These are phyloP conservation scores for Parazoanthus atlanticus DNA, from an alignment of 92 coral and sea anemone genomes.

Conservation along the genomic window DNA sequence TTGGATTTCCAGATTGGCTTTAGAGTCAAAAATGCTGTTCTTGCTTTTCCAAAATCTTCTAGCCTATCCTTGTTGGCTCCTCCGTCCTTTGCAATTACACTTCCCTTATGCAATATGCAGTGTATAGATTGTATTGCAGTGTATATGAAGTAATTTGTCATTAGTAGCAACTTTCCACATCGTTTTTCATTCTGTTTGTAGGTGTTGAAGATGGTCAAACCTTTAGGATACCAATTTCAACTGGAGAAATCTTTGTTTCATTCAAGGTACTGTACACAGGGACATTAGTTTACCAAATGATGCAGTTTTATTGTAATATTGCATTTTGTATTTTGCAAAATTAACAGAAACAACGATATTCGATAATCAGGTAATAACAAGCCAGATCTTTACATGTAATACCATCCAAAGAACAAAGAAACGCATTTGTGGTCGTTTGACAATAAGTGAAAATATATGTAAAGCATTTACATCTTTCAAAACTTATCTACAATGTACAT, in stretches of 20 bases:
- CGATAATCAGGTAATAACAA: background rate
- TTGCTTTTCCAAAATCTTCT: too few relatives aligned
- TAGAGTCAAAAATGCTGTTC: too few relatives aligned
- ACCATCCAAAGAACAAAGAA: background rate
- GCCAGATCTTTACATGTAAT: background rate
- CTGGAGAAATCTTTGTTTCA: constrained; percentile 91
- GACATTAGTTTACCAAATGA: background rate
- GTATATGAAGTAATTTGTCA: background rate
- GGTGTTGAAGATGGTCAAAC: constrained; percentile 98
- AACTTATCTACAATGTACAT: too few relatives aligned
- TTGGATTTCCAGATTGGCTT: too few relatives aligned
- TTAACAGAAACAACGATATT: too few relatives aligned
- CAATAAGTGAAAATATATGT: too few relatives aligned
- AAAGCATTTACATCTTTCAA: too few relatives aligned
- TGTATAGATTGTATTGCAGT: background rate
- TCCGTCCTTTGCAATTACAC: too few relatives aligned
- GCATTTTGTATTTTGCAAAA: too few relatives aligned
- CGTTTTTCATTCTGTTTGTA: background rate
- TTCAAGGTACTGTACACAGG: constrained; percentile 64
- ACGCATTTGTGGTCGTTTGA: too few relatives aligned
- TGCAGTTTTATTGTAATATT: background rate
- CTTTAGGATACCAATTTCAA: constrained; percentile 82
- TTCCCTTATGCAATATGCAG: too few relatives aligned
- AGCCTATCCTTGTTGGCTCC: too few relatives aligned
- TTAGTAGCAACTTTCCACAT: background rate